Conservation (phyloP, 2,888 invertebrate species). For the Melinopterus prodromus region DNA sequence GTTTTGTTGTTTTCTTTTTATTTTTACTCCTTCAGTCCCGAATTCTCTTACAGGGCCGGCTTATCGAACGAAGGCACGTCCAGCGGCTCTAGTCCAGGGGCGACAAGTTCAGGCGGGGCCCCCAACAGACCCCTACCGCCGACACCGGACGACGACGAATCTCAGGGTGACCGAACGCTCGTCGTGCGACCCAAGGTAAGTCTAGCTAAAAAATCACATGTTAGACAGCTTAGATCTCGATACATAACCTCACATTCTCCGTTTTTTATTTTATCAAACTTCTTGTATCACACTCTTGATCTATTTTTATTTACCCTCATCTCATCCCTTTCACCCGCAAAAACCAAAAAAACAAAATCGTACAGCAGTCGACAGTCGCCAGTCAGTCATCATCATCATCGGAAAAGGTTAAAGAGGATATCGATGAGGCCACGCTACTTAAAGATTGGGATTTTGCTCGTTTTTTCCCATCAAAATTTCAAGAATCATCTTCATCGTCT, state of each 20-base stretch:
- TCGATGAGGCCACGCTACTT: slow-evolving; percentile 81
- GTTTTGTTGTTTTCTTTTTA: slow-evolving; percentile 29
- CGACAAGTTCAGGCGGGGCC: slow-evolving; percentile 71
- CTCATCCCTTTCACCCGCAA: neutral
- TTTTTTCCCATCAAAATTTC: slow-evolving; percentile 73
- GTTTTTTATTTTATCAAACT: slow-evolving; percentile 52
- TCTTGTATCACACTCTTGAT: slow-evolving; percentile 6
- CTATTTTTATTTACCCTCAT: neutral
- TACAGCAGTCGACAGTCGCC: slow-evolving; percentile 59
- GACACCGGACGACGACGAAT: slow-evolving; percentile 89
- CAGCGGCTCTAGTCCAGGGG: slow-evolving; percentile 60
- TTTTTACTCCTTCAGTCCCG: slow-evolving; percentile 72
- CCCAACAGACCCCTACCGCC: slow-evolving; percentile 94
- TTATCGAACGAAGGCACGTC: slow-evolving; percentile 67
- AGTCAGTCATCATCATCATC: slow-evolving; percentile 45
- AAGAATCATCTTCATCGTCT: slow-evolving; percentile 40
- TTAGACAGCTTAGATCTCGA: neutral
- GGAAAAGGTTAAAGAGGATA: slow-evolving; percentile 64
- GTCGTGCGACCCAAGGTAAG: slow-evolving; percentile 88
- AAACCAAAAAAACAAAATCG: slow-evolving; percentile 12
- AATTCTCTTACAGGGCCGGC: slow-evolving; percentile 83
- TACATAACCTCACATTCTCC: slow-evolving; percentile 52
- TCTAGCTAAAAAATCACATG: slow-evolving; percentile 45
- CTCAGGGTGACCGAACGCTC: slow-evolving; percentile 83
- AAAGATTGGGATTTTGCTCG: slow-evolving; percentile 90